Conservation (phyloP, 2,113 vertebrate genomes). For the Poeciliopsis turrubarensis region DNA sequence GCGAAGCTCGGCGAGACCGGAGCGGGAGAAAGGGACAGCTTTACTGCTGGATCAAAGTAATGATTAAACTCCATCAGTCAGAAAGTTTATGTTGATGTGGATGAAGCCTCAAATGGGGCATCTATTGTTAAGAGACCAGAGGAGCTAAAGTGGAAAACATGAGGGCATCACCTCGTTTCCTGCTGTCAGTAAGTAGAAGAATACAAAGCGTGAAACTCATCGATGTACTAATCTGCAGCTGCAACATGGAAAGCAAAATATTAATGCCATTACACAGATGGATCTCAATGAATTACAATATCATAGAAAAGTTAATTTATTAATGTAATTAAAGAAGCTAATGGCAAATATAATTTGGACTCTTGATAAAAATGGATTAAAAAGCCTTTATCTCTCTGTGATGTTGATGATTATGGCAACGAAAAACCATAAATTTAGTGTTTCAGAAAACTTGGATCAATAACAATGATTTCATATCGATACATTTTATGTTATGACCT, state of each 20-base stretch:
- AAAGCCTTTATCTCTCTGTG: no score
- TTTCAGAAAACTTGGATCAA: no score
- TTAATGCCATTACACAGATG: background rate
- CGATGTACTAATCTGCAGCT: background rate
- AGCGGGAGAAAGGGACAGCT: background rate
- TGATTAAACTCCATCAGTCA: background rate
- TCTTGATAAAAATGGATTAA: no score
- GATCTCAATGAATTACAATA: background rate
- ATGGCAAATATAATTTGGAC: no score
- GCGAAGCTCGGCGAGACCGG: background rate
- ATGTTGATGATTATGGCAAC: no score
- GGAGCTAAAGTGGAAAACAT: background rate
- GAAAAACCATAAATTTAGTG: no score
- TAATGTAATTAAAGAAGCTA: no score
- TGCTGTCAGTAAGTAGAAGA: background rate
- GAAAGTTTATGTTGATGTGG: background rate
- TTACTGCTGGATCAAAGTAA: background rate
- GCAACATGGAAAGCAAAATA: background rate
- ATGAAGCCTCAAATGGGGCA: background rate
- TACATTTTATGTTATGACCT: no score
- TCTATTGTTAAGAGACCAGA: background rate
- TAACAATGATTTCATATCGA: no score
- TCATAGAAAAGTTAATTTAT: background rate
- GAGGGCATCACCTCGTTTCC: background rate
- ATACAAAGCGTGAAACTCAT: background rate